Percentiles rank a stretch among this genome's conserved stretches.
Evolutionary conservation across 2,888 invertebrate genomes (phyloP).

Genomic region (Drosophila atripex): DNA sequence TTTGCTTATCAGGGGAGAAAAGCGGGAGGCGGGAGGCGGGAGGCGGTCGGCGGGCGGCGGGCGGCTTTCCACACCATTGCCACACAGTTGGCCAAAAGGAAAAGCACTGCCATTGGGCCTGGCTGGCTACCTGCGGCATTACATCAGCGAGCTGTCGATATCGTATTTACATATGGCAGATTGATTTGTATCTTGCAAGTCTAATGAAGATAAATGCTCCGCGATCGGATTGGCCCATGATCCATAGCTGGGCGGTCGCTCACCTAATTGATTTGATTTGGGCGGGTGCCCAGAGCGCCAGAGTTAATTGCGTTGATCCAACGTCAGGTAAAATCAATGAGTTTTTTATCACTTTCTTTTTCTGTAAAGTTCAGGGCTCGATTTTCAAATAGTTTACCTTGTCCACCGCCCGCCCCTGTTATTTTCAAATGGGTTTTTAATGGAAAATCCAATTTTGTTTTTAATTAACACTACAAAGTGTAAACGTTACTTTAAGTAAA

Average conservation of each 20-base stretch:
- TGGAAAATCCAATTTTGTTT: constrained; percentile 9
- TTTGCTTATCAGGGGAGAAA: constrained; percentile 64
- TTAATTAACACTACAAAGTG: constrained; percentile 4
- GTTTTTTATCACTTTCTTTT: constrained; percentile 34
- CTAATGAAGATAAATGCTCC: constrained; percentile 76
- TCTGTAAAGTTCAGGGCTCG: constrained; percentile 17
- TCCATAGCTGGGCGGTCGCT: constrained; percentile 57
- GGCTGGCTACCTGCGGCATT: constrained; percentile 62
- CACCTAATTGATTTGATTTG: constrained; percentile 60
- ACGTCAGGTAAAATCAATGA: constrained; percentile 30
- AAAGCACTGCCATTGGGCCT: constrained; percentile 44
- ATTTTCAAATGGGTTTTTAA: constrained; percentile 19
- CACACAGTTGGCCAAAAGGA: constrained; percentile 48
- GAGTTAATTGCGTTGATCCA: constrained; percentile 41
- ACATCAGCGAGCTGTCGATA: constrained; percentile 67
- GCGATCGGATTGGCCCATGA: constrained; percentile 39
- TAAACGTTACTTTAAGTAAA: background rate
- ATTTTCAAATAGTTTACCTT: constrained; percentile 11
- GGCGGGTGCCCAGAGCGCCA: constrained; percentile 17
- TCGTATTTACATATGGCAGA: constrained; percentile 66
- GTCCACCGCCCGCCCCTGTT: constrained; percentile 2
- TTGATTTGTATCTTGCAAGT: constrained; percentile 69
- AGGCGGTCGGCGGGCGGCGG: constrained; percentile 1
- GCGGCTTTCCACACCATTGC: constrained; percentile 44
- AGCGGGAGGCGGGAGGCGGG: background rate